Conservation (phyloP, 2,888 invertebrate genomes). For the Bombylius discolor region DNA sequence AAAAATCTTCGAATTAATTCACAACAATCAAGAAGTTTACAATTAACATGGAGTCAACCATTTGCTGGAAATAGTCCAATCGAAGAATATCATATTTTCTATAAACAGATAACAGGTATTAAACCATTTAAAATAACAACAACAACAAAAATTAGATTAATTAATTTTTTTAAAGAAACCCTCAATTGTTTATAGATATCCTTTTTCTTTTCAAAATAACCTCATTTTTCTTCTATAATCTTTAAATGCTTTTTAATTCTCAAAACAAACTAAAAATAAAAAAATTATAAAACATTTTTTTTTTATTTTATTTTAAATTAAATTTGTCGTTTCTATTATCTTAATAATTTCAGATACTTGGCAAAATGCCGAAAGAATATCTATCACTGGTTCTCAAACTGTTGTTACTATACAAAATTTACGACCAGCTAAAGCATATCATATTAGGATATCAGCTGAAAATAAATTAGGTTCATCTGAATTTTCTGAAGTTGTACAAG, state of each 20-base stretch:
- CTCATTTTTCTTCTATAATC: too few relatives aligned
- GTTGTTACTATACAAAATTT: conserved; percentile 68
- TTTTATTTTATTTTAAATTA: too few relatives aligned
- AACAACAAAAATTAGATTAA: conserved; percentile 2
- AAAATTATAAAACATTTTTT: too few relatives aligned
- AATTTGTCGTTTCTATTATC: too few relatives aligned
- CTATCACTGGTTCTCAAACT: conserved; percentile 70
- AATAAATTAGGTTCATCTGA: conserved; percentile 80
- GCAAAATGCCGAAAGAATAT: conserved; percentile 69
- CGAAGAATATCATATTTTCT: conserved; percentile 77
- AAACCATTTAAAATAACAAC: background rate
- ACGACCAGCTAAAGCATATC: conserved; percentile 76
- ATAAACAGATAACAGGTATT: conserved; percentile 59
- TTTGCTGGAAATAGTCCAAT: conserved; percentile 83
- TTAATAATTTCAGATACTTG: conserved; percentile 46
- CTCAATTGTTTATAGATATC: background rate
- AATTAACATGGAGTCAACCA: conserved; percentile 80
- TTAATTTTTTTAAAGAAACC: background rate
- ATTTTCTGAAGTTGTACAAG: conserved; percentile 72
- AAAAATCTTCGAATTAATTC: conserved; percentile 73
- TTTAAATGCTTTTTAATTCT: too few relatives aligned
- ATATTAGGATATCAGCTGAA: conserved; percentile 77
- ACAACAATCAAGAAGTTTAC: conserved; percentile 69
- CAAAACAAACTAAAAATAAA: too few relatives aligned
- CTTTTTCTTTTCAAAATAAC: too few relatives aligned